Base-by-base conservation (phyloP, 2,888 invertebrate species). In the Acronicta leporina region DNA sequence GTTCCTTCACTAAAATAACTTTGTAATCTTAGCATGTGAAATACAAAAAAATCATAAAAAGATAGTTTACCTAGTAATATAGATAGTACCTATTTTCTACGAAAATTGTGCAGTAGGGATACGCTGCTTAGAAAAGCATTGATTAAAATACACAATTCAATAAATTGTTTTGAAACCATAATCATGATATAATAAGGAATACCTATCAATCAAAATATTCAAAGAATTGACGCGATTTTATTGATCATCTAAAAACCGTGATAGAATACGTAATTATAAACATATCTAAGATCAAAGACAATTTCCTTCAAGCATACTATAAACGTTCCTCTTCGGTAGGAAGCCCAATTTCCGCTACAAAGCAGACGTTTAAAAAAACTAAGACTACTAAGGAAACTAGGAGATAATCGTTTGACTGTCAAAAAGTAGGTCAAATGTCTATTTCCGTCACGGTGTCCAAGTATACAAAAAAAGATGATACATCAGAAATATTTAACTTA, bases 361-460 rank as follows among this genome's bases (percentile, higher is more conserved):
- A 41, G 8, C n/a, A 47, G 33, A 47, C 25, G 27, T 11, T 47
- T 55, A 54, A 57, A 51, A 61, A 53, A 71, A 62, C 51, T 20
- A 55, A 25, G 11, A 51, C 62, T 25, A 16, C 48, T 40, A 45
- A 52, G 45, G 20, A 40, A 55, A 48, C 48, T 38, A 41, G 40
- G 30, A 50, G 16, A 46, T 52, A 69, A 61, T 61, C 46, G 50
- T 53, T 61, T 53, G 44, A 50, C 55, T 70, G 55, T 42, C 50
- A 62, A 53, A 71, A 70, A 72, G 53, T 72, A 72, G 70, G 72
- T 35, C 70, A 70, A 61, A 70, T 44, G 40, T 58, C 49, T 70
- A 72, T 70, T 63, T 68, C 52, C 46, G 68, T 50, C 25, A 44
- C 40, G 41, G 20, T 11, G 49, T 33, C 44, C 49, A 66, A 60